phyloP scores from a whole-genome alignment of 2,888 invertebrate genomes.

The Patella depressa region DNA sequence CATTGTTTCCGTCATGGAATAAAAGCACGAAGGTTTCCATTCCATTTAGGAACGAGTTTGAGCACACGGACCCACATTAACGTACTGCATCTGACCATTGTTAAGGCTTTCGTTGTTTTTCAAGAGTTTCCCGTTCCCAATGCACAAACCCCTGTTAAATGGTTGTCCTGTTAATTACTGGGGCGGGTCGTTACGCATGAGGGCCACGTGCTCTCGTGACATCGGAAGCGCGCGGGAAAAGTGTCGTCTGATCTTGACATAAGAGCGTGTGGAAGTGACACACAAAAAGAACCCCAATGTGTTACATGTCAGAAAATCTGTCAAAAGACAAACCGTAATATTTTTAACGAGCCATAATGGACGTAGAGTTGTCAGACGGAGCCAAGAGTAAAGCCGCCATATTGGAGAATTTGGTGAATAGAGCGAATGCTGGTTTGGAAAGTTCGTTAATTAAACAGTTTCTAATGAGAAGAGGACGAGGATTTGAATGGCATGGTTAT shows the following conservation, averaged over 20 bases:
- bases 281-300: slow-evolving; percentile 9
- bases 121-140: not conserved
- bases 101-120: slow-evolving; percentile 4
- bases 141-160: not conserved
- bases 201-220: not conserved
- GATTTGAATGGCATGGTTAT: too few species aligned
- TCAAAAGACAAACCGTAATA: slow-evolving; percentile 1
- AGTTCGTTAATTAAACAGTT: too few species aligned
- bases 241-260: slow-evolving; percentile 11
- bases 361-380: not conserved
- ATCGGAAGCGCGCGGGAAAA: slow-evolving; percentile 7
- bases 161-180: not conserved
- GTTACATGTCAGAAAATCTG: slow-evolving; percentile 2
- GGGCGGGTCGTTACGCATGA: slow-evolving; percentile 13
- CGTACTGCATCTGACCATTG: not conserved
- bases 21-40: slow-evolving; percentile 5
- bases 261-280: slow-evolving; percentile 2
- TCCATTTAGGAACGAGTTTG: not conserved
- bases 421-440: too few species aligned
- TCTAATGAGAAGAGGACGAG: too few species aligned
- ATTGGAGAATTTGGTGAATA: too few species aligned
- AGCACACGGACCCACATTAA: slow-evolving; percentile 1
- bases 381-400: not conserved
- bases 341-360: slow-evolving; percentile 4
- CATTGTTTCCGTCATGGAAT: slow-evolving; percentile 6